Evolutionary conservation across 2,888 invertebrate species (phyloP), one percentile per base, ranked within the genome.

Genomic region (Lithophane socia): DNA sequence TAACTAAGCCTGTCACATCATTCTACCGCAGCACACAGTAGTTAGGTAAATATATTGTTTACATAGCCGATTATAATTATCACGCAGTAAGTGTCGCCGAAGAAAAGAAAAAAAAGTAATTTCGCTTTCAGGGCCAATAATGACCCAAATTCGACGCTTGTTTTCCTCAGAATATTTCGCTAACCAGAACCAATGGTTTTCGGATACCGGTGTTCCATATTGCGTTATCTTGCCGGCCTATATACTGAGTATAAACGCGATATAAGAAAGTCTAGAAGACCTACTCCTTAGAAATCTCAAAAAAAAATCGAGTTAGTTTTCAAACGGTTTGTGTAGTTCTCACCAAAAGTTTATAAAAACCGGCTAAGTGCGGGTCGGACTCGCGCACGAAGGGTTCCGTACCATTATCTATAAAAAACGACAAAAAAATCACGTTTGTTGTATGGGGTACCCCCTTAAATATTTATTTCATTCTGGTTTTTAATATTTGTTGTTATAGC

Each of bases 151-250:
- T 75, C 71, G 72, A 70, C 42, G 70, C 69, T 84, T 84, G 82
- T 88, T 88, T 82, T 77, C 80, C 80, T 67, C 76, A 73, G 75
- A 87, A 88, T 84, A 88, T 87, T 77, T 78, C 83, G 80, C 78
- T 82, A 85, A 85, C 88, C 70, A 80, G 80, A 84, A 82, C 74
- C 85, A 85, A 87, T 88, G 87, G 88, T 85, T 87, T 87, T 87
- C 87, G 80, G 88, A 87, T 88, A 87, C 87, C 83, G 79, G 83
- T 74, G 85, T 77, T 76, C 88, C 88, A 88, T 80, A 88, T 87
- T 83, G 83, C 83, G 89, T 87, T 89, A 89, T 89, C 88, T 88
- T 85, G 82, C 77, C 82, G 84, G 86, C 86, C 82, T 89, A 89
- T 88, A 82, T 89, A 89, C 79, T 72, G 68, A 73, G 86, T 79